These are phyloP conservation scores for Polymixis flavicincta DNA, from an alignment of 2,888 invertebrate species.

Conservation along the genomic window DNA sequence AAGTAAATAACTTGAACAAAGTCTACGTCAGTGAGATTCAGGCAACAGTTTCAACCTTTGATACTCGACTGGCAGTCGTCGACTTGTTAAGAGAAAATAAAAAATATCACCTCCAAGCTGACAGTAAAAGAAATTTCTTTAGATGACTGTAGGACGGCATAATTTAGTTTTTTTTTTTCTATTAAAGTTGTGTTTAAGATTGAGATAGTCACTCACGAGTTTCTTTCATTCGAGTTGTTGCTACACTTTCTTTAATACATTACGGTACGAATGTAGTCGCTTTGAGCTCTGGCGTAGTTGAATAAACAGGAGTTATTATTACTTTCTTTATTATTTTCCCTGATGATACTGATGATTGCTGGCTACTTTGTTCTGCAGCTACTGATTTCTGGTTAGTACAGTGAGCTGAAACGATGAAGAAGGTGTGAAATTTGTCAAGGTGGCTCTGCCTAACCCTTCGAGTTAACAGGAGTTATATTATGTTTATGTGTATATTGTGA, in stretches of 20 bases:
- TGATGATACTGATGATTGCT: neutral
- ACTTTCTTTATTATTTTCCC: neutral
- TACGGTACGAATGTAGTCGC: conserved; percentile 15
- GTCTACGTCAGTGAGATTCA: conserved; percentile 83
- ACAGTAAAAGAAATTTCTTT: conserved; percentile 57
- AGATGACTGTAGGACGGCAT: conserved; percentile 52
- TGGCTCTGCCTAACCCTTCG: neutral
- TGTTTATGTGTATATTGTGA: neutral
- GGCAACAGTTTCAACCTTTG: conserved; percentile 80
- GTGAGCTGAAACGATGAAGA: neutral
- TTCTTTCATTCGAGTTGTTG: conserved; percentile 35
- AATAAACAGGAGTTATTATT: conserved; percentile 1
- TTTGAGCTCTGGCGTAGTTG: neutral
- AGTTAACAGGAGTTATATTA: neutral
- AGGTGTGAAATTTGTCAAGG: neutral
- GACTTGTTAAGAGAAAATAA: conserved; percentile 76
- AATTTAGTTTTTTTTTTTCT: conserved; percentile 34
- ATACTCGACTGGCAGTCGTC: conserved; percentile 74
- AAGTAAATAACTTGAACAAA: conserved; percentile 88
- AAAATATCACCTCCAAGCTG: conserved; percentile 70
- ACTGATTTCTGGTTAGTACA: neutral
- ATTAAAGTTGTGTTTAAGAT: conserved; percentile 45
- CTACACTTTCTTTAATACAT: conserved; percentile 12
- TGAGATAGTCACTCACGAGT: conserved; percentile 26
- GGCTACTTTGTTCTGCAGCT: neutral